Base-by-base conservation (phyloP, 35 echinoderm and acorn worm species). In the Heliocidaris erythrogramma region DNA sequence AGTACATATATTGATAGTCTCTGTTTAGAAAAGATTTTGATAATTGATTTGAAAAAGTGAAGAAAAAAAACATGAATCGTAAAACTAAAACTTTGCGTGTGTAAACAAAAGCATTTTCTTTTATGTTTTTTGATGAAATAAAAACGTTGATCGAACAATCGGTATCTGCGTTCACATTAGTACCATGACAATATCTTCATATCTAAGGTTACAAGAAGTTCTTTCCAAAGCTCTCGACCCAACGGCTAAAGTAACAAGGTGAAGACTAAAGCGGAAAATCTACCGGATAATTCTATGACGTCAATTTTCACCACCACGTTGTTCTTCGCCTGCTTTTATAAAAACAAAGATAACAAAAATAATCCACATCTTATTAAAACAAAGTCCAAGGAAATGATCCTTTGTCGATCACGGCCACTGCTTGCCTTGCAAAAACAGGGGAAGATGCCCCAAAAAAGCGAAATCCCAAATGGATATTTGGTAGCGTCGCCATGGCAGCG, bases 281-380 rank as follows among this genome's bases (percentile, higher is more conserved):
- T 78, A 78, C 65, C 65, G 65, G 65, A 78, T 24, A 24, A 18
- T 78, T 78, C 52, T 78, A 78, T 78, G 65, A 78, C 65, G 65
- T 78, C 65, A 78, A 78, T 78, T n/a, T 78, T 78, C 27, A 78
- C 65, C 65, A 78, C 65, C 65, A 78, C 21, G 65, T 78, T 78
- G 27, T 78, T 27, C 17, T 24, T 78, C 65, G 18, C 1, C 65
- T 78, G 27, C 65, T 78, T 21, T 78, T 78, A 78, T 78, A 78
- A 21, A 21, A 78, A 78, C 65, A 78, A 78, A n/a, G 2, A 27
- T 78, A 78, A n/a, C 65, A 78, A 56, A 5, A 78, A 78, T 78
- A 78, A 56, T 78, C 27, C 65, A 78, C 65, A 78, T n/a, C 65
- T 78, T 78, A 27, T 56, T 78, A 17, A 78, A 78, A 78, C 65